Base-by-base conservation (phyloP, 2,113 vertebrate genomes). In the Manacus vitellinus region DNA sequence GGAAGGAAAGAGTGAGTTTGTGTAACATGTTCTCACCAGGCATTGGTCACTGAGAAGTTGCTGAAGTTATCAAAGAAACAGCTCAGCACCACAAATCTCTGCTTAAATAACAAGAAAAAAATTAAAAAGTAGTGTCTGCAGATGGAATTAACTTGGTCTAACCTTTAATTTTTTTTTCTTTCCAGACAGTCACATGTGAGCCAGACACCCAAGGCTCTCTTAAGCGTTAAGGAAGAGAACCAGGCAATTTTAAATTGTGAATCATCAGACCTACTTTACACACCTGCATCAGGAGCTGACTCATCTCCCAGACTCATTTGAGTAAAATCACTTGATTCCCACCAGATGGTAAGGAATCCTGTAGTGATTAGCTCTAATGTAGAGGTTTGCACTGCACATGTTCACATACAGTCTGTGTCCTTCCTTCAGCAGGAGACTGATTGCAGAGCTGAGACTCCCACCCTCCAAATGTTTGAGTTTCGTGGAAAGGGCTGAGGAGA, bases 241-340 rank as follows among this genome's bases (percentile, higher is more conserved):
- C 10, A 84, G 51, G 43, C 59, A 91, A 88, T 94, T 86, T 94
- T 33, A 77, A 92, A 83, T 39, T 12, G 2, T 95, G 96, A 95
- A 47, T 97, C 96, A 97, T 62, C 88, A 88, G 41, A 8, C 37
- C 49, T 66, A 18, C 63, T 84, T 79, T 79, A 25, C 88, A 88
- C 75, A 88, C 67, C 73, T 89, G 87, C 78, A 83, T 61, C 85
- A n/a, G n/a, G 71, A 92, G 72, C 85, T 97, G 95, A 95, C 33
- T 97, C 96, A 95, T 79, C 71, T 66, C 37, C 73, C 37, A 85
- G 83, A 9, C 30, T 68, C 30, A 20, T 54, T 10, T 78, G 70
- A 73, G 66, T 46, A 43, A 30, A 37, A 47, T 75, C 39, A 55
- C 14, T 72, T 31, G 31, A 65, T 61, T 88, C 74, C 85, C 49